Evolutionary conservation across 1,140 invertebrate genomes (phyloP).

Genomic region (Drosophila pectinifera): DNA sequence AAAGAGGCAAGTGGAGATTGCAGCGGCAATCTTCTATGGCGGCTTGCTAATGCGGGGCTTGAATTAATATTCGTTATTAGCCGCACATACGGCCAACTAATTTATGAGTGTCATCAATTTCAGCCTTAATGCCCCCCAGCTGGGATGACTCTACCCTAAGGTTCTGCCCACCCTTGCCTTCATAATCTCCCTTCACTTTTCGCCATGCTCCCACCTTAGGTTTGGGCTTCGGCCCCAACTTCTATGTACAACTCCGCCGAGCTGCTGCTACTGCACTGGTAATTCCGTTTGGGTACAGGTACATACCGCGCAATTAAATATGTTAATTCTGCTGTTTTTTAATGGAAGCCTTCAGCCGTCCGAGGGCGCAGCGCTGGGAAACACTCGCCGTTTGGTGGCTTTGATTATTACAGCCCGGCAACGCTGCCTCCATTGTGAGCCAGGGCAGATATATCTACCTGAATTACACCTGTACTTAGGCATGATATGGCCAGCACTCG

Average conservation of each 20-base stretch:
- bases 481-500: constrained; percentile 1
- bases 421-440: constrained; percentile 20
- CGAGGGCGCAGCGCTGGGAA: constrained; percentile 70
- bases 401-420: constrained; percentile 28
- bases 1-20: constrained; percentile 1
- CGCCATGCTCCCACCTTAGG: not conserved
- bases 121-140: constrained; percentile 7
- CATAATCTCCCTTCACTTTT: constrained; percentile 38
- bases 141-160: constrained; percentile 24
- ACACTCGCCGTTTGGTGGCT: constrained; percentile 20
- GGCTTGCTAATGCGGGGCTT: constrained; percentile 28
- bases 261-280: constrained; percentile 49
- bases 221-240: constrained; percentile 33
- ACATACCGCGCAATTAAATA: constrained; percentile 64
- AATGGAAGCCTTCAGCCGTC: constrained; percentile 62
- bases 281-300: constrained; percentile 54
- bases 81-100: constrained; percentile 35
- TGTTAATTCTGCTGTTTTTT: constrained; percentile 64
- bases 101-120: constrained; percentile 80
- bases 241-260: constrained; percentile 11
- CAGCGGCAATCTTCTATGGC: constrained; percentile 34
- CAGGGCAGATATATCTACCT: constrained; percentile 1
- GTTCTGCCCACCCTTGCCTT: not conserved
- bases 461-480: not conserved
- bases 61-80: constrained; percentile 62